These are phyloP conservation scores for Rhyacophila brunnea DNA, from an alignment of 1,140 invertebrate genomes.

Conservation along the genomic window DNA sequence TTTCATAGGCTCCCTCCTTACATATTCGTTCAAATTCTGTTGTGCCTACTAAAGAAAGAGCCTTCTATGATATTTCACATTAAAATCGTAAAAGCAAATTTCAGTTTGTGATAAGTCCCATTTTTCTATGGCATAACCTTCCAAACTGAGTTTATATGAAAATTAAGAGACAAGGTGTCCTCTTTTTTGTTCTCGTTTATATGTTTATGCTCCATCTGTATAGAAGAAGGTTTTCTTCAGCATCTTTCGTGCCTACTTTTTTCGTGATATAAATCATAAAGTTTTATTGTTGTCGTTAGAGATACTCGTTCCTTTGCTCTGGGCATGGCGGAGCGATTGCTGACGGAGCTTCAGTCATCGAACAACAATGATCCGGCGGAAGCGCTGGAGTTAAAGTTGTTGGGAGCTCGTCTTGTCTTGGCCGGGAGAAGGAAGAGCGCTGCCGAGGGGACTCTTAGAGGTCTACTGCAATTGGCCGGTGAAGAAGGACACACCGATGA, in stretches of 20 bases:
- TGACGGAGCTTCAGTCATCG: constrained; percentile 70
- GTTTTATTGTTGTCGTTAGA: constrained; percentile 38
- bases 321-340: constrained; percentile 74
- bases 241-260: not conserved
- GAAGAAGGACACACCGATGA: constrained; percentile 71
- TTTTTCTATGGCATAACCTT: too few relatives aligned
- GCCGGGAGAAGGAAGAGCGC: constrained; percentile 83
- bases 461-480: constrained; percentile 74
- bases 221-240: too few relatives aligned
- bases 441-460: constrained; percentile 80
- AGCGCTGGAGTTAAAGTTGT: constrained; percentile 65
- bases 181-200: too few relatives aligned
- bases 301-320: constrained; percentile 78
- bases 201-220: too few relatives aligned
- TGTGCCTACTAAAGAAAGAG: too few relatives aligned
- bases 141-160: too few relatives aligned
- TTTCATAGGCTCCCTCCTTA: too few relatives aligned
- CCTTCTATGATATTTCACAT: too few relatives aligned
- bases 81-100: too few relatives aligned
- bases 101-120: too few relatives aligned
- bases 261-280: not conserved
- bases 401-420: constrained; percentile 81
- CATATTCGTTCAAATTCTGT: too few relatives aligned
- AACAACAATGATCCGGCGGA: constrained; percentile 53
- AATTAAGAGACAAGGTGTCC: too few relatives aligned